Base-by-base conservation (phyloP, 1,140 invertebrate genomes). In the Thalassaphorura encarpata region DNA sequence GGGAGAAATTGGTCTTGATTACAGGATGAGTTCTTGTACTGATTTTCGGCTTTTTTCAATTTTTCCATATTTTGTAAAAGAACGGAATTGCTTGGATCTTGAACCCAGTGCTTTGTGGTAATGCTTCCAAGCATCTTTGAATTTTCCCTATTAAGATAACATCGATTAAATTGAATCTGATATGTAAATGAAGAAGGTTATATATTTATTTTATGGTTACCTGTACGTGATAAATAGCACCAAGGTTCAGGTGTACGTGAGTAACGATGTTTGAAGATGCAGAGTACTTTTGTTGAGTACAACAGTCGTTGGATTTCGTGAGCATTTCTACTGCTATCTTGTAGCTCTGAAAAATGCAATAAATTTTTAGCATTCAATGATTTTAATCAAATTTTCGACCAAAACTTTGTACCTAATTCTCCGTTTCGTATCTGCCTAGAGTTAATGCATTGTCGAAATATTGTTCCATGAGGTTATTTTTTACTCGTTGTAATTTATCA, bases 21-120 rank as follows among this genome's bases (percentile, higher is more conserved):
- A n/a, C n/a, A n/a, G n/a, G n/a, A n/a, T n/a, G n/a, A n/a, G n/a
- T n/a, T n/a, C n/a, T n/a, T n/a, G n/a, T n/a, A n/a, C n/a, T n/a
- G n/a, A n/a, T n/a, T n/a, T 52, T 64, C 63, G 2, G 63, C 63
- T 55, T 62, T 61, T 19, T 51, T 62, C 3, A 68, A 58, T 53
- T 68, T 68, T 28, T 67, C 64, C 27, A 68, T 67, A 52, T 68
- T 68, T 36, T 68, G 64, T 6, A 66, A 61, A 16, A 68, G 50
- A 23, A 68, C 63, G 47, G 58, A 45, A 52, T 68, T 68, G 21
- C 39, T 60, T 0, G 67, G 66, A 47, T 68, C 67, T 41, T 66
- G 63, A 0, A 56, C 55, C n/a, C 19, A 63, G 60, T 2, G 67
- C 67, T 16, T 31, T 48, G 29, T 53, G 55, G 60, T 68, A 68